phyloP scores from a whole-genome alignment of 1,140 invertebrate genomes.

The Ephestia elutella region DNA sequence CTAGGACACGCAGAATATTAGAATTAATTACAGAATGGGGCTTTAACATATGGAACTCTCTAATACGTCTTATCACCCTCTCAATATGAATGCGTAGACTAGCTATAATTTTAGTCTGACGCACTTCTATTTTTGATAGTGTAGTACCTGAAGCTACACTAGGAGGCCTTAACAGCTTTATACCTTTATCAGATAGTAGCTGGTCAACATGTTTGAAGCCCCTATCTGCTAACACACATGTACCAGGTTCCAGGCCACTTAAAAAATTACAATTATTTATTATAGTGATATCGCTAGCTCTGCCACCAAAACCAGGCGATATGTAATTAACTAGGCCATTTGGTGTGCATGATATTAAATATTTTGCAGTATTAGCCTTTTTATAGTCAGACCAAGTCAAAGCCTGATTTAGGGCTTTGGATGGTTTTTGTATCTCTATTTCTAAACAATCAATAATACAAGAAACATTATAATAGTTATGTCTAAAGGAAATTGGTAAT shows the following conservation, averaged over 20 bases:
- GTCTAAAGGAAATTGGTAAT: not conserved
- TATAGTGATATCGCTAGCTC: constrained; percentile 44
- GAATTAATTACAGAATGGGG: constrained; percentile 42
- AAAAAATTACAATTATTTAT: constrained; percentile 44
- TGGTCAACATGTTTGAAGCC: constrained; percentile 9
- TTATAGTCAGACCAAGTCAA: constrained; percentile 50
- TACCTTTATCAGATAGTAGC: not conserved
- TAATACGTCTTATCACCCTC: constrained; percentile 27
- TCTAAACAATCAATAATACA: constrained; percentile 12
- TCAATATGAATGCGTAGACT: constrained; percentile 9
- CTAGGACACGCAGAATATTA: constrained; percentile 29
- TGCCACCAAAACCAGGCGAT: too few relatives aligned
- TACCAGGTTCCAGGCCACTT: not conserved
- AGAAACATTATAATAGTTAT: constrained; percentile 7
- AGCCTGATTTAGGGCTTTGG: constrained; percentile 25
- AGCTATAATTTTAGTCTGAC: constrained; percentile 4
- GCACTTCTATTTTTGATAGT: constrained; percentile 5
- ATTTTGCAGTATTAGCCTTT: constrained; percentile 54
- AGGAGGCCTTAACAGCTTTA: not conserved
- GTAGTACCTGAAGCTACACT: not conserved
- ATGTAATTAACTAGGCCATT: constrained; percentile 62
- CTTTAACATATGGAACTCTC: constrained; percentile 51
- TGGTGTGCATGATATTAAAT: constrained; percentile 55
- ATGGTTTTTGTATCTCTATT: constrained; percentile 14
- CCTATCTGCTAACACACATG: not conserved